Evolutionary conservation across 2,113 vertebrate genomes (phyloP).

Genomic region (Epinephelus moara): DNA sequence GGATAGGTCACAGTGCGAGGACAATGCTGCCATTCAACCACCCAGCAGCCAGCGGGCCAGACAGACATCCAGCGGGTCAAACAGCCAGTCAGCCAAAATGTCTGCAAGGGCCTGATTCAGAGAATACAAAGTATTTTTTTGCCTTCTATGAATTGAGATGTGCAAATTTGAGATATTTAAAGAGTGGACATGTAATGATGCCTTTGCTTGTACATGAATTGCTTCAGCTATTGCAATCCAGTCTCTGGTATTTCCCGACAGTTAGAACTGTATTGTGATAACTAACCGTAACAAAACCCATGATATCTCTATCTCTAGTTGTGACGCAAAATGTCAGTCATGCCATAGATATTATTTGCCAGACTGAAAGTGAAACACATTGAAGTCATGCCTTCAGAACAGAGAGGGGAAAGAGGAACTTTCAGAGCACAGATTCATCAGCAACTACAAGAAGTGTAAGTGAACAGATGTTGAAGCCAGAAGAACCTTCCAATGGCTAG

Average conservation of each 20-base stretch:
- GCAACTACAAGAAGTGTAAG: not conserved
- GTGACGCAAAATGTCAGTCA: too few species aligned
- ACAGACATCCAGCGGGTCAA: slow-evolving; percentile 12
- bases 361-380: not conserved
- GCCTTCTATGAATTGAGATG: not conserved
- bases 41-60: not conserved
- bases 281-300: too few species aligned
- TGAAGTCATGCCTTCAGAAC: not conserved
- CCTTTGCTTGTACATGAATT: not conserved
- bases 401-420: not conserved
- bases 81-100: not conserved
- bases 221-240: not conserved
- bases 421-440: not conserved
- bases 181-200: not conserved
- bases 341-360: not conserved
- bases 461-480: too few species aligned
- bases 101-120: not conserved
- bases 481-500: too few species aligned
- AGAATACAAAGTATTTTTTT: not conserved
- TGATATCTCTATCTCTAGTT: too few species aligned
- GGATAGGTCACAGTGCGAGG: slow-evolving; percentile 12
- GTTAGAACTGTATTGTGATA: too few species aligned
- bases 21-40: slow-evolving; percentile 62
- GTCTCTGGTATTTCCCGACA: not conserved
- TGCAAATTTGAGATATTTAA: not conserved